A percentile compares a stretch with the other conserved stretches of the same genome.
Evolutionary conservation across 1,140 invertebrate genomes (phyloP).

Genomic region (Polypedilum pembai): DNA sequence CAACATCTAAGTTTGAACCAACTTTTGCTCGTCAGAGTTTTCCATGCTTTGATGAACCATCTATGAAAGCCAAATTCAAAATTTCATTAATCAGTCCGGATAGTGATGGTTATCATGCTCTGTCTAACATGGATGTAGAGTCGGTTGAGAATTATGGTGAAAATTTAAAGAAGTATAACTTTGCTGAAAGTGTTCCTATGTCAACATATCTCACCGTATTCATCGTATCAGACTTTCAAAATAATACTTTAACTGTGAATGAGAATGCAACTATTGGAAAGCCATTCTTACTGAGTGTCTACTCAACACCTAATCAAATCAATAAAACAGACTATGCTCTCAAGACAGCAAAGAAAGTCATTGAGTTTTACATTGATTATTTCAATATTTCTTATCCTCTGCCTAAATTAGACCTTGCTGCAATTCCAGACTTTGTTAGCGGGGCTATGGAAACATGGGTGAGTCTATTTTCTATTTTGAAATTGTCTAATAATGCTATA

Average conservation of each 20-base stretch:
- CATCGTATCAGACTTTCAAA: slow-evolving; percentile 80
- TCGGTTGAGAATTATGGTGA: slow-evolving; percentile 34
- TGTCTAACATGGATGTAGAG: slow-evolving; percentile 68
- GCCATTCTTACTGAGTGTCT: slow-evolving; percentile 60
- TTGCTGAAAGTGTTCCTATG: slow-evolving; percentile 77
- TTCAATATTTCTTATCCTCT: slow-evolving; percentile 80
- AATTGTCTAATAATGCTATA: no score
- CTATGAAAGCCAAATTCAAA: slow-evolving; percentile 81
- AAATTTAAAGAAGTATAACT: slow-evolving; percentile 49
- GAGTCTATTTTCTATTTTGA: no score
- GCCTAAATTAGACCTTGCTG: slow-evolving; percentile 81
- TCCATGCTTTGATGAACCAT: slow-evolving; percentile 94
- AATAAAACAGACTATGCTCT: slow-evolving; percentile 74
- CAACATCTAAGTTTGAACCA: slow-evolving; percentile 87
- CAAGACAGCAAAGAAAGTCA: slow-evolving; percentile 64
- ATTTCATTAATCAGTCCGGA: slow-evolving; percentile 66
- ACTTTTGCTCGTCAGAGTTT: slow-evolving; percentile 87
- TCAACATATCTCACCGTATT: slow-evolving; percentile 87
- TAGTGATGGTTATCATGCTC: slow-evolving; percentile 54
- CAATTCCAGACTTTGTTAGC: slow-evolving; percentile 82
- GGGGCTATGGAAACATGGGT: slow-evolving; percentile 85
- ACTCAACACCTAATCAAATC: slow-evolving; percentile 62
- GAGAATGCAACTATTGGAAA: slow-evolving; percentile 48
- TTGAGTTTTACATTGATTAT: slow-evolving; percentile 80
- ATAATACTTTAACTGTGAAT: slow-evolving; percentile 48